phyloP scores from a whole-genome alignment of 2,113 vertebrate genomes.

The Herpailurus yagouaroundi region DNA sequence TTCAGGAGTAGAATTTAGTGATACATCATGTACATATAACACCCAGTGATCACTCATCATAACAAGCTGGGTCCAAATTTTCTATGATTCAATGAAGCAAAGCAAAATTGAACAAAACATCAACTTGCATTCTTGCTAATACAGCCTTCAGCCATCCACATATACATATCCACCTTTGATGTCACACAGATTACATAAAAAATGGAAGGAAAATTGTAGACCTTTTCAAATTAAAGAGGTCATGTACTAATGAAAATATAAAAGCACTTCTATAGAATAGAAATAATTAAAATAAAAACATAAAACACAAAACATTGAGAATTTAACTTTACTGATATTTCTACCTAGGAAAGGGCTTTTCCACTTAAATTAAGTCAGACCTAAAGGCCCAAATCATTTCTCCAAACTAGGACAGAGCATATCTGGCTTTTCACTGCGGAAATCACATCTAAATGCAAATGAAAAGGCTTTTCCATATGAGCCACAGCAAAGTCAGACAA shows the following conservation, averaged over 20 bases:
- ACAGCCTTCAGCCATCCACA: background rate
- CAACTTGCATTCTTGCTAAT: background rate
- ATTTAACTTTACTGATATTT: slow-evolving; percentile 2
- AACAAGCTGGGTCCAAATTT: background rate
- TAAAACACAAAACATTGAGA: background rate
- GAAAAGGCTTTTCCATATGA: background rate
- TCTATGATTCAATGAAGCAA: background rate
- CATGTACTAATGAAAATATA: background rate
- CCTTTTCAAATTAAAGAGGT: background rate
- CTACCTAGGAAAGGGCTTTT: background rate
- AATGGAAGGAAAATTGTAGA: background rate
- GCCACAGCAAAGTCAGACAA: background rate
- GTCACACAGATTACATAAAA: background rate
- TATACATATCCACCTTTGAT: background rate
- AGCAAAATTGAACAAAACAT: background rate
- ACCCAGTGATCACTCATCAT: too few species aligned
- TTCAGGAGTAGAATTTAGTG: too few species aligned
- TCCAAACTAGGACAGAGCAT: background rate
- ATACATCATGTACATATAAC: too few species aligned
- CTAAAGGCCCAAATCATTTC: slow-evolving; percentile 44
- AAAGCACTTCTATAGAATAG: background rate
- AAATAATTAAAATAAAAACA: background rate
- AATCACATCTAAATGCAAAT: slow-evolving; percentile 61
- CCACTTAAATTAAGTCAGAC: background rate
- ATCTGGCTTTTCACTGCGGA: background rate